Base-by-base conservation (phyloP, 37 sponge, comb jelly and placozoan species). In the Haliclona indistincta region DNA sequence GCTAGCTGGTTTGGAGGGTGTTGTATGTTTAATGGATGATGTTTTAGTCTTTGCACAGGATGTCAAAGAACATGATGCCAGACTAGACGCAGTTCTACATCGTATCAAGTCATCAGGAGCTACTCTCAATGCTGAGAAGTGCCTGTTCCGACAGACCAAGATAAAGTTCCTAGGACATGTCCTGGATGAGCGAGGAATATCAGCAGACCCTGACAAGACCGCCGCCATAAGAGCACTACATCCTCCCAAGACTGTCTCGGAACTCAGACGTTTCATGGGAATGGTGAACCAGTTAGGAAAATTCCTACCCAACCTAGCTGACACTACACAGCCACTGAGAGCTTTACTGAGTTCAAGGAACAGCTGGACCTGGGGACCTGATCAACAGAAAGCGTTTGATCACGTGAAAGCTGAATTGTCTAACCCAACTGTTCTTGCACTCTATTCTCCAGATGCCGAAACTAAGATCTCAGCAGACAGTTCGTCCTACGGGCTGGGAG, bases 211-310 rank as follows among this genome's bases (percentile, higher is more conserved):
- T 36, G 53, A 73, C 39, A 73, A 72, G 35, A 63, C 68, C 15
- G 26, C 6, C 15, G 74, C 82, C 17, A 42, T 81, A 15, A 49
- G 3, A 5, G 36, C 72, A 26, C 73, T 85, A 65, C 52, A 33
- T 3, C 54, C 28, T 40, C 82, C 82, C 32, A 39, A 2, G 11
- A 70, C 2, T 37, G 61, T 44, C 41, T 73, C 43, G 2, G 74
- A 72, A 25, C 29, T 81, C 8, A 33, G 71, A 32, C n/a, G 73
- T 8, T 80, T 80, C 35, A 19, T 80, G 17, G 71, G 71, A 25
- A 80, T 80, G 81, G 72, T 73, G 22, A 81, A 70, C 30, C 56
- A 74, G 28, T 47, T 81, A 11, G 74, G 71, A 2, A 81, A 70
- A 63, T 63, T 52, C 63, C 33, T 61, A 32, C 67, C 73, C 44